phyloP scores from a whole-genome alignment of 1,140 invertebrate genomes.

The Odontomachus brunneus region DNA sequence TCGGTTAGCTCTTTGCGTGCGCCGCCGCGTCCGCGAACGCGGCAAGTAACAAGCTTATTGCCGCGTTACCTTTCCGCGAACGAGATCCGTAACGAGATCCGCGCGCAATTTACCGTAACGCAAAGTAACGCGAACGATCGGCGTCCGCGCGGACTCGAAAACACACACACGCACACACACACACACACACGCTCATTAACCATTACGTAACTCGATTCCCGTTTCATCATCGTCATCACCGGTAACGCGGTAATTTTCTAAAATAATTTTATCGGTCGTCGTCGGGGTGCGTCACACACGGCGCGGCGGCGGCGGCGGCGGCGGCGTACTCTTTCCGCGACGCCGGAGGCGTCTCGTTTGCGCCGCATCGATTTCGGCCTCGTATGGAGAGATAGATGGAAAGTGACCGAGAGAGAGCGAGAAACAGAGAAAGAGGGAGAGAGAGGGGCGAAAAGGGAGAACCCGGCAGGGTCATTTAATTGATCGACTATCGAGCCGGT shows the following conservation, averaged over 20 bases:
- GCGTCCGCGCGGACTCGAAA: conserved; percentile 14
- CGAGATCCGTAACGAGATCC: conserved; percentile 52
- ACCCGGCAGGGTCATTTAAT: conserved; percentile 72
- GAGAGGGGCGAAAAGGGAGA: not conserved
- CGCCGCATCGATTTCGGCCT: conserved; percentile 64
- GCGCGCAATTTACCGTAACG: conserved; percentile 33
- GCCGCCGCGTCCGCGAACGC: conserved; percentile 1
- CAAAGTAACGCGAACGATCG: conserved; percentile 34
- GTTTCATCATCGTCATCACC: conserved; percentile 35
- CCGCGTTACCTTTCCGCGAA: conserved; percentile 33
- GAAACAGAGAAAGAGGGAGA: not conserved
- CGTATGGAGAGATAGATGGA: conserved; percentile 12
- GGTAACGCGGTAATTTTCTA: conserved; percentile 54
- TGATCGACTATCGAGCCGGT: conserved; percentile 77
- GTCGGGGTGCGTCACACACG: not conserved
- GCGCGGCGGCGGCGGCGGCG: no score
- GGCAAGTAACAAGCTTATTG: conserved; percentile 50
- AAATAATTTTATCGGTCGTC: conserved; percentile 62
- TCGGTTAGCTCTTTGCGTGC: conserved; percentile 43
- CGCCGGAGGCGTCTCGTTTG: conserved; percentile 13
- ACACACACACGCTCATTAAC: conserved; percentile 39
- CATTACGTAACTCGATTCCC: conserved; percentile 56
- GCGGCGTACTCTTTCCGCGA: conserved; percentile 35
- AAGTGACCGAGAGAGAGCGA: not conserved
- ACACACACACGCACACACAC: not conserved